These are phyloP conservation scores for Dusona sp. DNA, from an alignment of 2,888 invertebrate genomes.

Conservation along the genomic window DNA sequence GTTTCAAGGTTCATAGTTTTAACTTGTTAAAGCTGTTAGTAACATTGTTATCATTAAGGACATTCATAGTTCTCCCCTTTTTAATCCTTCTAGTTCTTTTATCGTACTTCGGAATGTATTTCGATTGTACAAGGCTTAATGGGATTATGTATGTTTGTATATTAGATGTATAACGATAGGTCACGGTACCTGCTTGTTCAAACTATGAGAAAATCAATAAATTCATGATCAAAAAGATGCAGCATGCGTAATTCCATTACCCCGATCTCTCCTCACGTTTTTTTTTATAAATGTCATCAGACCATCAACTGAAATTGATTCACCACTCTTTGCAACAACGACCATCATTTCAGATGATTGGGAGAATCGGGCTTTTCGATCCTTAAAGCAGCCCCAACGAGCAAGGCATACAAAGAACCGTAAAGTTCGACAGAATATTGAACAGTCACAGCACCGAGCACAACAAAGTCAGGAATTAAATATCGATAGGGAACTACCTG, in stretches of 20 bases:
- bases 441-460: neutral
- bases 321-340: neutral
- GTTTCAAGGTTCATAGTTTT: conserved; percentile 68
- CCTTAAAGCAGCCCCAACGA: conserved; percentile 20
- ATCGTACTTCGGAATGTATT: neutral
- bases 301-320: neutral
- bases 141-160: conserved; percentile 75
- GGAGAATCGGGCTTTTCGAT: conserved; percentile 43
- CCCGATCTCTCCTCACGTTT: conserved; percentile 60
- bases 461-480: conserved; percentile 1
- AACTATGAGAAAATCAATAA: conserved; percentile 51
- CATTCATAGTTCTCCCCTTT: neutral
- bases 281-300: neutral
- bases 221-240: conserved; percentile 51
- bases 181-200: conserved; percentile 30
- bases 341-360: conserved; percentile 59
- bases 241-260: conserved; percentile 76
- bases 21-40: conserved; percentile 45
- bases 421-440: conserved; percentile 34
- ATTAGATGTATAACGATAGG: conserved; percentile 61
- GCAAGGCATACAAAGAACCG: conserved; percentile 9
- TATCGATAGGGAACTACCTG: conserved; percentile 1
- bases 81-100: neutral
- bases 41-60: conserved; percentile 1
- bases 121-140: conserved; percentile 69